Percentiles rank a stretch among this genome's conserved stretches.
phyloP scores from a whole-genome alignment of 2,888 invertebrate genomes.

The Uropetala carovei region DNA sequence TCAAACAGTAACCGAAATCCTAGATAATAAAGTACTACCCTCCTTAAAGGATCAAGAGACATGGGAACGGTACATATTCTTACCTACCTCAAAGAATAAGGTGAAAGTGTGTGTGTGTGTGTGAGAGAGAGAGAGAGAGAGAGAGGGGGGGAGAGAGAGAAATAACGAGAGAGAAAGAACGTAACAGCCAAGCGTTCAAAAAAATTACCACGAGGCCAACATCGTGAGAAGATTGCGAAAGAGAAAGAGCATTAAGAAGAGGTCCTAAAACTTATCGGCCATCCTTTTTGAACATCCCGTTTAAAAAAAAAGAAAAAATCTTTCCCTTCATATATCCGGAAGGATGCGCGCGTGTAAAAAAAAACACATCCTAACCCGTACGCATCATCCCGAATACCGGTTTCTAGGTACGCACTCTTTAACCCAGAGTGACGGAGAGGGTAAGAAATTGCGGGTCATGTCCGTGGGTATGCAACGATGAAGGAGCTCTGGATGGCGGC shows the following conservation, averaged over 20 bases:
- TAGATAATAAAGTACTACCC: no score
- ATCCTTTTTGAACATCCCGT: constrained; percentile 33
- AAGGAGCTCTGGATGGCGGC: not conserved
- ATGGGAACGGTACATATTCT: not conserved
- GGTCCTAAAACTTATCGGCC: constrained; percentile 32
- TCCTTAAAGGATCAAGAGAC: not conserved
- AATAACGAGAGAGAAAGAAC: not conserved
- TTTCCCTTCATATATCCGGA: constrained; percentile 28
- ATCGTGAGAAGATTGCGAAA: constrained; percentile 20
- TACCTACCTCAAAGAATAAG: not conserved
- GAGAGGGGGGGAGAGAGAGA: not conserved
- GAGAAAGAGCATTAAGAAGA: constrained; percentile 4
- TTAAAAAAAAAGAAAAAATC: constrained; percentile 12
- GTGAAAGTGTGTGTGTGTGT: no score
- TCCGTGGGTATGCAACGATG: not conserved
- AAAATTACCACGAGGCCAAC: not conserved
- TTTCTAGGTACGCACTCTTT: constrained; percentile 38
- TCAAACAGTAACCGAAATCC: no score
- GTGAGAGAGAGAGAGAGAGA: not conserved
- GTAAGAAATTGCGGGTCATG: not conserved
- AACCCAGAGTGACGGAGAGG: constrained; percentile 6
- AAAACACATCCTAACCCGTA: constrained; percentile 16
- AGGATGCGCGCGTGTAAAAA: constrained; percentile 31
- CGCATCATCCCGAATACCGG: constrained; percentile 57
- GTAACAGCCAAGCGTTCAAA: not conserved